Base-by-base conservation (phyloP, 1,140 invertebrate genomes). In the Neotoxoptera formosana region DNA sequence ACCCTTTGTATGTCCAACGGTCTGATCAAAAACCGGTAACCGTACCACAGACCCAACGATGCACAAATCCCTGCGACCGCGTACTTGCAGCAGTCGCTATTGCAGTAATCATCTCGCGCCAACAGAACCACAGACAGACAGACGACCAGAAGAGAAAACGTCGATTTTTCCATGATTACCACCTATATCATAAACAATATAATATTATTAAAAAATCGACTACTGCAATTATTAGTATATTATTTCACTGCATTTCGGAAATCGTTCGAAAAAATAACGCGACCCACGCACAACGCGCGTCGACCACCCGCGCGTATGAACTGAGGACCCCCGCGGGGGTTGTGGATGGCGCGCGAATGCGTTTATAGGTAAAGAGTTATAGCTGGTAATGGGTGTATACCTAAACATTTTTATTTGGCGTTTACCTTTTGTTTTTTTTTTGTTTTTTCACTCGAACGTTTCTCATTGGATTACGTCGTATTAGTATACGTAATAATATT, bases 1-100 rank as follows among this genome's bases (percentile, higher is more conserved):
- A 86, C 91, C 81, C 91, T 93, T 93, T 56, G 67, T 84, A 93
- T 93, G 25, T 93, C 48, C 81, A 83, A 30, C 9, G 91, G 91
- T 41, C 20, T 48, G 11, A 93, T 56, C 81, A 93, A 36, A 25
- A 93, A 93, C 0, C 34, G 67, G 23, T 41, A 93, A 84, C 91
- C 81, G 4, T 86, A 86, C 76, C 48, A 93, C 51, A 93, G 8
- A 17, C 23, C 25, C 25, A 93, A n/a, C 30, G 36, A 67, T n/a
- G 14, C 25, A 41, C 60, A 7, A 45, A 41, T 3, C 67, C 89
- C 89, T n/a, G 45, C 14, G 0, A 7, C 53, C 25, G 30, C 2
- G 21, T 53, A 51, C 84, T 92, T 92, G 36, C 0, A 41, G 48
- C 51, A n/a, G 56, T n/a, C 34, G 30, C 14, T 41, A 34, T 34